Evolutionary conservation across 2,888 invertebrate species (phyloP).

Genomic region (Sialis fuliginosa): DNA sequence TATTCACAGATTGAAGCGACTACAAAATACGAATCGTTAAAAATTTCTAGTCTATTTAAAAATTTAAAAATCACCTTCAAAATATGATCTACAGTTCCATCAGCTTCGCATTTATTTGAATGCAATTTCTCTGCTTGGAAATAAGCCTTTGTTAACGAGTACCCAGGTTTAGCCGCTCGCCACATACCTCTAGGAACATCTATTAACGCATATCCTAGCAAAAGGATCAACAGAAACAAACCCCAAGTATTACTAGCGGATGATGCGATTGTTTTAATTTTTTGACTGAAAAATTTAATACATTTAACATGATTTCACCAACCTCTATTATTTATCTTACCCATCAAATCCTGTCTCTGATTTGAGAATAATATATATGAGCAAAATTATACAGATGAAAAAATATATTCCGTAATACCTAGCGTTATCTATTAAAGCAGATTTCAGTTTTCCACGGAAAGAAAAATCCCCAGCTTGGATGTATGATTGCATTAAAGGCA

Average conservation of each 20-base stretch:
- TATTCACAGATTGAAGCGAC: conserved; percentile 69
- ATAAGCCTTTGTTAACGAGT: conserved; percentile 70
- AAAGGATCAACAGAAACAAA: conserved; percentile 76
- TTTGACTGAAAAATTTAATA: conserved; percentile 34
- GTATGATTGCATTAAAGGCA: conserved; percentile 98
- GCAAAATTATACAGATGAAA: conserved; percentile 80
- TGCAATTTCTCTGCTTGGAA: conserved; percentile 89
- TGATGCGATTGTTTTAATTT: conserved; percentile 91
- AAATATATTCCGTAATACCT: conserved; percentile 96
- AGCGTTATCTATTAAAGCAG: conserved; percentile 90
- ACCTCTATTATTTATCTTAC: conserved; percentile 22
- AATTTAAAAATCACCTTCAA: conserved; percentile 48
- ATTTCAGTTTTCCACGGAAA: conserved; percentile 81
- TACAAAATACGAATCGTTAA: conserved; percentile 20
- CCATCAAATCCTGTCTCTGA: conserved; percentile 79
- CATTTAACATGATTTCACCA: too few relatives aligned
- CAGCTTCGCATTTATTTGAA: conserved; percentile 91
- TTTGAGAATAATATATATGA: conserved; percentile 86
- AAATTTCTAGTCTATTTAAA: not conserved
- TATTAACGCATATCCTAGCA: conserved; percentile 89
- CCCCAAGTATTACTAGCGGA: conserved; percentile 99
- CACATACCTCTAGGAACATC: conserved; percentile 87
- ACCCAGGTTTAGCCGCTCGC: conserved; percentile 75
- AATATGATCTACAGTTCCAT: conserved; percentile 90
- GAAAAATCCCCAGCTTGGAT: conserved; percentile 97